A percentile compares a stretch with the other conserved stretches of the same genome.
phyloP scores from a whole-genome alignment of 2,888 invertebrate species.

The Aplocera efformata region DNA sequence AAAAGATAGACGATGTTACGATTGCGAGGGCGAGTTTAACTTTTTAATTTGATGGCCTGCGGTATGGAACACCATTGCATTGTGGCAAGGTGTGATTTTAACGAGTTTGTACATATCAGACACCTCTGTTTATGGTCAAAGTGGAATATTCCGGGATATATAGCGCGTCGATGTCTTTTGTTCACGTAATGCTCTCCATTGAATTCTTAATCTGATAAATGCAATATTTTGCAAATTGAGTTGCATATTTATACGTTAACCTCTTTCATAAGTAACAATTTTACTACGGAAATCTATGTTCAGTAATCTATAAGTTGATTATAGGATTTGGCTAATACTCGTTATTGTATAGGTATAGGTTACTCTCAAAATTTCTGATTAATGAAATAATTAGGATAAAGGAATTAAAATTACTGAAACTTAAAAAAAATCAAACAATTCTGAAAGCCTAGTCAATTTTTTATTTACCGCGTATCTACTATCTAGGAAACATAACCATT shows the following conservation, averaged over 20 bases:
- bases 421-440: too few species aligned
- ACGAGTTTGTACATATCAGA: conserved; percentile 17
- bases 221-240: too few species aligned
- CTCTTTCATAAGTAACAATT: too few species aligned
- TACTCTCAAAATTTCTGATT: too few species aligned
- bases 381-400: too few species aligned
- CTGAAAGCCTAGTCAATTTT: conserved; percentile 10
- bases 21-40: conserved; percentile 53
- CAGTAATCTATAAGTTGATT: too few species aligned
- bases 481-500: conserved; percentile 31
- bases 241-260: too few species aligned
- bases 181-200: not conserved
- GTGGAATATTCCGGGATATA: not conserved
- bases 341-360: too few species aligned
- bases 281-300: too few species aligned
- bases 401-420: too few species aligned
- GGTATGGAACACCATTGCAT: conserved; percentile 37
- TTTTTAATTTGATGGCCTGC: conserved; percentile 70
- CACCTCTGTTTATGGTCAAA: conserved; percentile 3
- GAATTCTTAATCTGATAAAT: too few species aligned
- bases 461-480: conserved; percentile 20
- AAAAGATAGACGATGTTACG: conserved; percentile 55
- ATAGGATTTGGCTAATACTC: too few species aligned
- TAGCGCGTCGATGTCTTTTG: conserved; percentile 25
- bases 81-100: conserved; percentile 65